Evolutionary conservation across 2,888 invertebrate genomes (phyloP).

Genomic region (Agonopterix heracliana): DNA sequence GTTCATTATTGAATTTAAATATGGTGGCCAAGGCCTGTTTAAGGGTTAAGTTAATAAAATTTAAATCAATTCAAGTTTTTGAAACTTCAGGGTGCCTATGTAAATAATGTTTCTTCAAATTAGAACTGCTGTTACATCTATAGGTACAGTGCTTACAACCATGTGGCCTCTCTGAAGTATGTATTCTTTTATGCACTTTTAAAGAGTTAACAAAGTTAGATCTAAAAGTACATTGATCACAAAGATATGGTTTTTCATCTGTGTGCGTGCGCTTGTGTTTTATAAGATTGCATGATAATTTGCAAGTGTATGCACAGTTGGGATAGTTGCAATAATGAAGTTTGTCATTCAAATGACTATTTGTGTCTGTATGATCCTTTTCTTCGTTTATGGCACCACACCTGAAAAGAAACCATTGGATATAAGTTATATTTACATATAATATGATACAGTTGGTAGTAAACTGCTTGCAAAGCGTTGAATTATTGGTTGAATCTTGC

Average conservation of each 20-base stretch:
- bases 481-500: no score
- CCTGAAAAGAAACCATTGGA: no score
- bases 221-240: constrained; percentile 64
- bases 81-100: constrained; percentile 35
- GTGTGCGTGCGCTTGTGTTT: constrained; percentile 65
- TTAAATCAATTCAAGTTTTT: background rate
- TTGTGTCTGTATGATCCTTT: no score
- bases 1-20: no score
- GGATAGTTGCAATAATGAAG: constrained; percentile 56
- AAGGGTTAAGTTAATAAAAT: no score
- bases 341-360: no score
- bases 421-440: no score
- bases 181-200: constrained; percentile 59
- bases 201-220: constrained; percentile 66
- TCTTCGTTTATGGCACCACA: no score
- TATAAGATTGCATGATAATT: constrained; percentile 61
- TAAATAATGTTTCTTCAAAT: constrained; percentile 61
- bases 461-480: no score
- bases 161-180: constrained; percentile 58
- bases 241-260: constrained; percentile 60
- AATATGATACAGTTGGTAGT: no score
- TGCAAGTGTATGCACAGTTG: constrained; percentile 72
- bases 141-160: constrained; percentile 55
- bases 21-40: no score
- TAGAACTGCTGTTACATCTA: constrained; percentile 66